Percentiles rank a stretch among this genome's conserved stretches.
Conservation (phyloP, 2,888 invertebrate genomes). For the Gari tellinella region DNA sequence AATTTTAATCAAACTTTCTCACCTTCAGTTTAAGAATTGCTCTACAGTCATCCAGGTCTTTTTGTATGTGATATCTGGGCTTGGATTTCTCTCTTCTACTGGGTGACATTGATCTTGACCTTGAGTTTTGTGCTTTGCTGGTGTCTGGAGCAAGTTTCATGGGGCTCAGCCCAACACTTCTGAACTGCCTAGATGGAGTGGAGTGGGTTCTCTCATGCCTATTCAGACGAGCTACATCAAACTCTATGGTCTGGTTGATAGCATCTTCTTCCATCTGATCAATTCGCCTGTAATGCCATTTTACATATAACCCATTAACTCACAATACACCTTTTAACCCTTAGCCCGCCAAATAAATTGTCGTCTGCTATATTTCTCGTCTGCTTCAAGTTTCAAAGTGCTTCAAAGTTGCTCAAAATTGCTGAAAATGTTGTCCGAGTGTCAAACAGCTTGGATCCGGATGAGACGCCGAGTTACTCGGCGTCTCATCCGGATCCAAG, state of each 20-base stretch:
- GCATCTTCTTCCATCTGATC: slow-evolving; percentile 65
- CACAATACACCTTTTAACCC: too few relatives aligned
- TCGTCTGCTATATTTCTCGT: too few relatives aligned
- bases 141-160: slow-evolving; percentile 41
- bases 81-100: slow-evolving; percentile 43
- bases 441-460: too few relatives aligned
- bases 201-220: slow-evolving; percentile 73
- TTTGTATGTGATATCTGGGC: slow-evolving; percentile 62
- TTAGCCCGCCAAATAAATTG: too few relatives aligned
- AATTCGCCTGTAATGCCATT: slow-evolving; percentile 46
- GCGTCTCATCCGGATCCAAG: too few relatives aligned
- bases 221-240: slow-evolving; percentile 71
- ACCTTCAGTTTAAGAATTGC: slow-evolving; percentile 76
- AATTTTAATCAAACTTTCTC: too few relatives aligned
- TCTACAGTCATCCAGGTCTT: slow-evolving; percentile 71
- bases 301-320: too few relatives aligned
- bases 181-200: slow-evolving; percentile 66
- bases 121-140: slow-evolving; percentile 20
- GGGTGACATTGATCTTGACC: slow-evolving; percentile 71
- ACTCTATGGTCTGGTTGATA: slow-evolving; percentile 70
- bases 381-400: too few relatives aligned
- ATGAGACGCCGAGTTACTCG: too few relatives aligned
- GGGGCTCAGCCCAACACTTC: slow-evolving; percentile 63
- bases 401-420: too few relatives aligned
- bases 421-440: too few relatives aligned